A percentile compares a stretch with the other conserved stretches of the same genome.
Conservation (phyloP, 1,140 invertebrate species). For the Drosophila ironensis region DNA sequence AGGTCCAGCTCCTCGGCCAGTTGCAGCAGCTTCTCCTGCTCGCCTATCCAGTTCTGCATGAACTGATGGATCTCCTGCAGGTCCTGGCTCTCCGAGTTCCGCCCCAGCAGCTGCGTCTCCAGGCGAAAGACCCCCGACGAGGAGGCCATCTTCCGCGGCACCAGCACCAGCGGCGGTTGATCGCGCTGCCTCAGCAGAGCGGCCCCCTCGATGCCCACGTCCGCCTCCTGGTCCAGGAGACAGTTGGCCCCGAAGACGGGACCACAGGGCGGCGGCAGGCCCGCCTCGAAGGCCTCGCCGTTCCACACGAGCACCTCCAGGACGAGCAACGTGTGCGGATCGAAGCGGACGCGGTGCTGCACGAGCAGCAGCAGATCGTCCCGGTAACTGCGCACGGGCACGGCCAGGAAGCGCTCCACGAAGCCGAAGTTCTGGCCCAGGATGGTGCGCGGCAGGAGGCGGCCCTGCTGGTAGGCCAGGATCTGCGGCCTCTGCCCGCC, state of each 20-base stretch:
- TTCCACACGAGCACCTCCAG: slow-evolving; percentile 83
- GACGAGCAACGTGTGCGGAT: slow-evolving; percentile 76
- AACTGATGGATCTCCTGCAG: slow-evolving; percentile 73
- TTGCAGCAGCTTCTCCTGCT: slow-evolving; percentile 48
- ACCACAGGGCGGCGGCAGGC: slow-evolving; percentile 81
- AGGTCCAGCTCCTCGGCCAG: slow-evolving; percentile 10
- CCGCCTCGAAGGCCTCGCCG: slow-evolving; percentile 82
- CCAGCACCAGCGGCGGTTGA: slow-evolving; percentile 71
- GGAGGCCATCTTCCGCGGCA: slow-evolving; percentile 63
- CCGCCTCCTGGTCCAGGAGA: slow-evolving; percentile 74
- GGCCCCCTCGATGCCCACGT: slow-evolving; percentile 66
- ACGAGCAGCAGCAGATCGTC: slow-evolving; percentile 83
- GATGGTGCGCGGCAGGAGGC: slow-evolving; percentile 61
- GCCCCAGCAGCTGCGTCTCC: slow-evolving; percentile 53
- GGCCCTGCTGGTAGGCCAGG: slow-evolving; percentile 71
- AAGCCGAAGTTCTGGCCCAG: slow-evolving; percentile 78
- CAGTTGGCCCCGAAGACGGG: slow-evolving; percentile 71
- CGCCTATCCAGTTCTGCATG: slow-evolving; percentile 59
- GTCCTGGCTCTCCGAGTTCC: slow-evolving; percentile 71
- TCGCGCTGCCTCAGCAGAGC: slow-evolving; percentile 59
- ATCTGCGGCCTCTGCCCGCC: slow-evolving; percentile 81
- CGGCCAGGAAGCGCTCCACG: slow-evolving; percentile 80
- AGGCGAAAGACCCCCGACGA: slow-evolving; percentile 70
- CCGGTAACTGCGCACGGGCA: slow-evolving; percentile 82
- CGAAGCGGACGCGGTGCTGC: slow-evolving; percentile 82